These are phyloP conservation scores for Heliothis subflexa DNA, from an alignment of 1,140 invertebrate genomes.

Conservation along the genomic window DNA sequence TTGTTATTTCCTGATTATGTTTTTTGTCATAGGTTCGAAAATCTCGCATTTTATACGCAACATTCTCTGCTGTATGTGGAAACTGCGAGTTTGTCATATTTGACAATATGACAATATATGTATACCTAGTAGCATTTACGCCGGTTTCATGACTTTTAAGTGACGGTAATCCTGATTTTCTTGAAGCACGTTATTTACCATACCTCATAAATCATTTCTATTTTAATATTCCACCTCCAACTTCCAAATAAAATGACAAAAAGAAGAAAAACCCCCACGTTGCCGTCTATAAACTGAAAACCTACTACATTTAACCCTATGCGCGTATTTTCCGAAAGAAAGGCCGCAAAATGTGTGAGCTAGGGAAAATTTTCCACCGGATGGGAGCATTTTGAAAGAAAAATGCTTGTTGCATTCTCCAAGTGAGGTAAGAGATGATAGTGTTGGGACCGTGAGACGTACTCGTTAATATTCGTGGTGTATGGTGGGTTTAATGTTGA, in stretches of 20 bases:
- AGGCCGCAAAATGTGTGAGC: constrained; percentile 44
- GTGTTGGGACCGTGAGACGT: constrained; percentile 6
- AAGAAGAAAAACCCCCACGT: not conserved
- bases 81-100: no score
- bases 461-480: no score
- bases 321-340: constrained; percentile 41
- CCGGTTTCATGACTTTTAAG: no score
- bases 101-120: no score
- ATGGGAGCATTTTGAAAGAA: constrained; percentile 50
- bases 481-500: no score
- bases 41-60: no score
- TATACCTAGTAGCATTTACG: no score
- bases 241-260: not conserved
- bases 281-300: constrained; percentile 27
- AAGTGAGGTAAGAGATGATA: constrained; percentile 19
- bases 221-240: no score
- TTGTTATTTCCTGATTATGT: not conserved
- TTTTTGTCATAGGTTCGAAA: not conserved
- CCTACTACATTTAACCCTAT: constrained; percentile 42
- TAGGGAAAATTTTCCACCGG: constrained; percentile 42
- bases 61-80: no score
- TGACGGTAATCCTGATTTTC: no score
- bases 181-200: no score
- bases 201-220: no score
- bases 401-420: constrained; percentile 49